Evolutionary conservation across 2,113 vertebrate genomes (phyloP), one percentile per base, ranked within the genome.

Genomic region (Tetrax tetrax): DNA sequence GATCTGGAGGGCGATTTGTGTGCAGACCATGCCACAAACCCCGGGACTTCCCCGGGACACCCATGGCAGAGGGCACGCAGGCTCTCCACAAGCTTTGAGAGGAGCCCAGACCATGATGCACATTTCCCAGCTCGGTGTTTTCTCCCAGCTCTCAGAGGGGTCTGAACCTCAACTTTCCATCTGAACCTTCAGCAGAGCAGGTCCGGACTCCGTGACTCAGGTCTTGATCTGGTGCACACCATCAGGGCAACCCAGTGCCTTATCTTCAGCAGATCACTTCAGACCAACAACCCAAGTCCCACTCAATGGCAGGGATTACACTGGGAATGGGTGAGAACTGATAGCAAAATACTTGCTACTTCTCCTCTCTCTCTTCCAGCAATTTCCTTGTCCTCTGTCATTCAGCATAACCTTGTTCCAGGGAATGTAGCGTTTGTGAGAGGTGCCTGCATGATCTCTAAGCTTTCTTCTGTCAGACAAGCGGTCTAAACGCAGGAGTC

Each of bases 91-190:
- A 53, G 29, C 47, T 50, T 15, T 31, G 61, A 66, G 41, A 89
- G 69, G 28, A 94, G 75, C 41, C 41, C 79, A 51, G 51, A 12
- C 9, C 38, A 21, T 2, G 0, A n/a, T 2, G 35, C 7, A 31
- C 14, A 48, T 35, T 51, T 75, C 69, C 29, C 51, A 77, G 27
- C 12, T 37, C 0, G 0, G 17, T 6, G 41, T 14, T 61, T 93
- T 41, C 12, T 19, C 43, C 27, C 53, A 75, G 29, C 21, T 37
- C 48, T 56, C 20, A 63, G 50, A 7, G 27, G 19, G 18, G 6
- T 31, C 48, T 83, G 79, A 89, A 78, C 22, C 47, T 47, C 76
- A 81, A 0, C 16, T 48, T 69, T 47, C 10, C 61, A 54, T 12
- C 23, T 31, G 33, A 80, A 37, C 22, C 33, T 89, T 71, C 70